phyloP scores from a whole-genome alignment of 37 sponge, comb jelly and placozoan genomes.

The Ephydatia muelleri region DNA sequence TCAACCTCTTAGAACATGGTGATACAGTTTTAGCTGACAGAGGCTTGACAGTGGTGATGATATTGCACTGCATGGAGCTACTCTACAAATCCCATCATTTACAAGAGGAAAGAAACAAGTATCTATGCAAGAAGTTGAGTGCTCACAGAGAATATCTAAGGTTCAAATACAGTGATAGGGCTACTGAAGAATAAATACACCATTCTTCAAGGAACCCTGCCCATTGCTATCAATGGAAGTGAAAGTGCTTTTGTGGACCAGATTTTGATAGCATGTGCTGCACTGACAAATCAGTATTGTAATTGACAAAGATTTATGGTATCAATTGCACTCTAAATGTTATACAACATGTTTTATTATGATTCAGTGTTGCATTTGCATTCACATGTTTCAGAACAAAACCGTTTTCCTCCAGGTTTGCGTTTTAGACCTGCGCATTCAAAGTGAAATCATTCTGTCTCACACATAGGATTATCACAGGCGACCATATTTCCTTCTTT shows the following conservation, averaged over 20 bases:
- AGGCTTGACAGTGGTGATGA: constrained; percentile 45
- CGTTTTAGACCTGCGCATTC: constrained; percentile 3
- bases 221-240: constrained; percentile 16
- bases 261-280: constrained; percentile 48
- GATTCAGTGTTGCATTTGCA: neutral
- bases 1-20: constrained; percentile 31
- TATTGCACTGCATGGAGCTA: constrained; percentile 29
- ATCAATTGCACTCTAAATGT: neutral
- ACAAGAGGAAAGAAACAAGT: no score
- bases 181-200: constrained; percentile 39
- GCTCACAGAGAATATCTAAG: constrained; percentile 8
- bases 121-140: constrained; percentile 55
- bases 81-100: no score
- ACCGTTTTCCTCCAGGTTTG: neutral
- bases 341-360: neutral
- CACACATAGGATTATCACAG: constrained; percentile 42
- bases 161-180: constrained; percentile 26
- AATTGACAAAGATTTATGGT: constrained; percentile 4
- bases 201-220: constrained; percentile 20
- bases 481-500: constrained; percentile 17
- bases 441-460: constrained; percentile 33
- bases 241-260: constrained; percentile 40
- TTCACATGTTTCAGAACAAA: constrained; percentile 24
- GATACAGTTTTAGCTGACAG: constrained; percentile 46
- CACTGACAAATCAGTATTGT: constrained; percentile 23